These are phyloP conservation scores for Riptortus pedestris DNA, from an alignment of 1,140 invertebrate species.

Conservation along the genomic window DNA sequence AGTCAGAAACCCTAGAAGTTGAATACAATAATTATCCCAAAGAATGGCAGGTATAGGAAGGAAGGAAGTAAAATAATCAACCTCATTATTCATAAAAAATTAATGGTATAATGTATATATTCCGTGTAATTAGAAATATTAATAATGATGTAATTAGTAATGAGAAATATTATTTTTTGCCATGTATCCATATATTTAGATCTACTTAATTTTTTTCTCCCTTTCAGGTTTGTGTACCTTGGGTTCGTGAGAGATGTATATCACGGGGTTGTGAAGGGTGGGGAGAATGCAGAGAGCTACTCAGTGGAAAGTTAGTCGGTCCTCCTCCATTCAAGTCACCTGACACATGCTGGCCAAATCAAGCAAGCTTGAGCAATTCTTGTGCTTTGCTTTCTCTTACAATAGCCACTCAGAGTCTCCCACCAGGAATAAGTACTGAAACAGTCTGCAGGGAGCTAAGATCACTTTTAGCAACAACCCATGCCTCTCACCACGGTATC, in stretches of 20 bases:
- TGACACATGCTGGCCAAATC: conserved; percentile 67
- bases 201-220: background rate
- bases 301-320: conserved; percentile 59
- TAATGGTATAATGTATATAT: too few relatives aligned
- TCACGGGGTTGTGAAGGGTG: conserved; percentile 62
- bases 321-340: conserved; percentile 62
- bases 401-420: conserved; percentile 45
- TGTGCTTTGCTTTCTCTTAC: conserved; percentile 66
- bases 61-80: too few relatives aligned
- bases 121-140: too few relatives aligned
- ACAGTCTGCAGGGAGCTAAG: conserved; percentile 56
- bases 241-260: conserved; percentile 62
- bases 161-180: too few relatives aligned
- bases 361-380: conserved; percentile 51
- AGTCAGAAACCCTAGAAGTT: too few relatives aligned
- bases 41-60: too few relatives aligned
- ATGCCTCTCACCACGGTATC: conserved; percentile 43
- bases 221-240: conserved; percentile 60
- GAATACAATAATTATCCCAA: too few relatives aligned
- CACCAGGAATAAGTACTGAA: conserved; percentile 59
- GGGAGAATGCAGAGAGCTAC: conserved; percentile 68
- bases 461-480: conserved; percentile 49
- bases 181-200: too few relatives aligned
- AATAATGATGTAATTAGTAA: too few relatives aligned
- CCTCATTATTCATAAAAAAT: too few relatives aligned